Conservation (phyloP, 1,140 invertebrate genomes). For the Bacillus rossius region DNA sequence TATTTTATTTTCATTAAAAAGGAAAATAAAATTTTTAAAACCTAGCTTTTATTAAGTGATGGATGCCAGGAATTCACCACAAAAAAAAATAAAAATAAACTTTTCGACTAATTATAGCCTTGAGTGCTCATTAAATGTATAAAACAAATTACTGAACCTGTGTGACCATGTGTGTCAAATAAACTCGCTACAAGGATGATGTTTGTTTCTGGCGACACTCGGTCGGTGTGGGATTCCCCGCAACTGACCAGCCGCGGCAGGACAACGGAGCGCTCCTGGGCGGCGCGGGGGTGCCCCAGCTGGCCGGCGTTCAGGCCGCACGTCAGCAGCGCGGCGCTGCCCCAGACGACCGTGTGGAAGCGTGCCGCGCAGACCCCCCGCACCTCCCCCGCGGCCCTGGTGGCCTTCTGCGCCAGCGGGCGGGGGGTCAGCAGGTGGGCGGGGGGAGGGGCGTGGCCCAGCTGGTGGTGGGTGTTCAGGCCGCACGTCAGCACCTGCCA, state of each 20-base stretch:
- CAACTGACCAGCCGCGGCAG: background rate
- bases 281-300: conserved; percentile 48
- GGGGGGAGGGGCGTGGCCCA: conserved; percentile 51
- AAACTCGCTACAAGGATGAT: background rate
- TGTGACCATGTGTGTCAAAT: background rate
- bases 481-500: conserved; percentile 58
- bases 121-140: too few species aligned
- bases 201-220: background rate
- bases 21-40: too few species aligned
- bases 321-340: conserved; percentile 48
- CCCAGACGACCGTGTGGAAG: conserved; percentile 65
- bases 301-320: conserved; percentile 73
- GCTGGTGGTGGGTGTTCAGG: conserved; percentile 54
- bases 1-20: too few species aligned
- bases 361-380: conserved; percentile 52
- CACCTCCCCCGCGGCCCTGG: conserved; percentile 30
- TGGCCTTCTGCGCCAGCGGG: conserved; percentile 29
- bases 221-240: too few species aligned
- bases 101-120: too few species aligned
- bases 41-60: too few species aligned
- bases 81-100: too few species aligned
- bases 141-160: background rate
- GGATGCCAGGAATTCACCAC: too few species aligned
- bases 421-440: conserved; percentile 48
- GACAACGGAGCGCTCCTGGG: background rate